Conservation (phyloP, 2,888 invertebrate genomes). For the Synanthedon formicaeformis region DNA sequence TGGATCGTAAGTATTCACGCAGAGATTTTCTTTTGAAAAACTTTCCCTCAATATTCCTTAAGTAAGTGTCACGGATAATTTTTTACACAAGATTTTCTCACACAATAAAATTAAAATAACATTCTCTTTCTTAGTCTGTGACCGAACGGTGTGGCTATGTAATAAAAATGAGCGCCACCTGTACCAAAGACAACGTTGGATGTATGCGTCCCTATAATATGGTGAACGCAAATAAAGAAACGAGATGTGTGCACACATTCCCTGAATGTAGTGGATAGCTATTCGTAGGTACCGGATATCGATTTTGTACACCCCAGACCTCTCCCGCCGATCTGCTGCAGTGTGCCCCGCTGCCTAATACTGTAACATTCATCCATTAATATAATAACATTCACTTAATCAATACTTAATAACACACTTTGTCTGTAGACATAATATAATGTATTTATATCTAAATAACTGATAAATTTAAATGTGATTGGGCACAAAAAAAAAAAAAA, state of each 20-base stretch:
- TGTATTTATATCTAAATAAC: no score
- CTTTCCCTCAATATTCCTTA: no score
- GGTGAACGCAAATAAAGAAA: constrained; percentile 43
- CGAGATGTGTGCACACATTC: constrained; percentile 58
- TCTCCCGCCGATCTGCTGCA: constrained; percentile 42
- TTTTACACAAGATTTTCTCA: no score
- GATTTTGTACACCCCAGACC: constrained; percentile 68
- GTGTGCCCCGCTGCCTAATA: constrained; percentile 30
- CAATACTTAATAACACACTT: no score
- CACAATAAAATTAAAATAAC: no score
- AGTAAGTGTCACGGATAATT: no score
- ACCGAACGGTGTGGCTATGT: background rate
- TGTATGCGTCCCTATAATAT: constrained; percentile 24
- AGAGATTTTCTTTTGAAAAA: no score
- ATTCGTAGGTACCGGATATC: constrained; percentile 60
- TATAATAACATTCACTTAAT: constrained; percentile 14
- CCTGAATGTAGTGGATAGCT: constrained; percentile 46
- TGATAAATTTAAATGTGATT: no score
- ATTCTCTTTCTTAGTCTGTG: no score
- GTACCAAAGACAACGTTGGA: constrained; percentile 22
- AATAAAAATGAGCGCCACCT: constrained; percentile 31
- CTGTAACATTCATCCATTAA: constrained; percentile 40
- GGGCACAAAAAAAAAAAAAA: no score
- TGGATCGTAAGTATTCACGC: no score
- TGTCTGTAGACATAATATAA: no score